These are phyloP conservation scores for Sminthopsis crassicaudata DNA, from an alignment of 2,113 vertebrate genomes.

Conservation along the genomic window DNA sequence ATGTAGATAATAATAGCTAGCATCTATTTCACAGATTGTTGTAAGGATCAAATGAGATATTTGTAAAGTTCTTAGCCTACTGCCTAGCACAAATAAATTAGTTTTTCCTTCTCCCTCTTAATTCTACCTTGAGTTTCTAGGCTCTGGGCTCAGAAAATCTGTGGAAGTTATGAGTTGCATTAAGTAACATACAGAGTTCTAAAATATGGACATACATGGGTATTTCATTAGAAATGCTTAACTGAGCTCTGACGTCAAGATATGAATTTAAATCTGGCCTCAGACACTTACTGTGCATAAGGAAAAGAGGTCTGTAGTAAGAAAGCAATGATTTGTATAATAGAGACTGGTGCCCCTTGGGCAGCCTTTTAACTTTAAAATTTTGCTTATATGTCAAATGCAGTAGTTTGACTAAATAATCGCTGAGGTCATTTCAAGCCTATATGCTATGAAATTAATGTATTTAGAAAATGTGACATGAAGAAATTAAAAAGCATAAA, in stretches of 20 bases:
- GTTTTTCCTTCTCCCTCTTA: background rate
- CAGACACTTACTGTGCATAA: background rate
- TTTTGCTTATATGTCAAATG: background rate
- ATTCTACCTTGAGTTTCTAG: background rate
- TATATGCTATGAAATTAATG: background rate
- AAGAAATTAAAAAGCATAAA: background rate
- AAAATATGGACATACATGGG: background rate
- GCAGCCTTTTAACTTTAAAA: background rate
- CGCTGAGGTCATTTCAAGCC: background rate
- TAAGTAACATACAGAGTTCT: background rate
- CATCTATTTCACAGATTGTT: background rate
- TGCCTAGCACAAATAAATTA: background rate
- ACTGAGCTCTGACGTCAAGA: background rate
- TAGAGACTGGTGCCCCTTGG: too few relatives aligned
- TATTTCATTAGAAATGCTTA: constrained; percentile 29
- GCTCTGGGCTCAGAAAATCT: background rate
- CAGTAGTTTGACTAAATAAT: background rate
- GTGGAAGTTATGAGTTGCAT: background rate
- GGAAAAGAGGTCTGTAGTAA: background rate
- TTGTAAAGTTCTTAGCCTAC: background rate
- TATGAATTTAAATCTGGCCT: too few relatives aligned
- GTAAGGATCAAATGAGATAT: background rate
- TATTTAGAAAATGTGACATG: background rate
- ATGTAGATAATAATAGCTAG: too few relatives aligned
- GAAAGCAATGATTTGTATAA: background rate